Evolutionary conservation across 2,797 vertebrate species (phyloP).

Genomic region (Euphonia xanthogaster): DNA sequence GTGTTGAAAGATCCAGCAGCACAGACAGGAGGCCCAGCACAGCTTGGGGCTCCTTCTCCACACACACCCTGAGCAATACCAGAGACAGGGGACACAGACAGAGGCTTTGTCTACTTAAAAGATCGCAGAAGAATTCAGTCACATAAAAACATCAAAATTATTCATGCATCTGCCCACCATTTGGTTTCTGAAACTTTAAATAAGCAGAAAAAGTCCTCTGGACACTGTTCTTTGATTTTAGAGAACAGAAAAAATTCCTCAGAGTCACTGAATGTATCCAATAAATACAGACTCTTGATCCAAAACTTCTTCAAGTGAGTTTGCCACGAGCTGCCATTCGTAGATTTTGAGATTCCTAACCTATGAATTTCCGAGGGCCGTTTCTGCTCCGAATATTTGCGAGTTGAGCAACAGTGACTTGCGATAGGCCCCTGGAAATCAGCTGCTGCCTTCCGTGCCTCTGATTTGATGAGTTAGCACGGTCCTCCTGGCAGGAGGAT

Average conservation of each 20-base stretch:
- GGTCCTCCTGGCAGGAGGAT: not conserved
- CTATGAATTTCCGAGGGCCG: not conserved
- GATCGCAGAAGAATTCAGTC: not conserved
- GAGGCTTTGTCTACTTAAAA: not conserved
- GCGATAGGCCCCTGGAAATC: slow-evolving; percentile 33
- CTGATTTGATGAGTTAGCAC: slow-evolving; percentile 48
- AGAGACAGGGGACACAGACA: not conserved
- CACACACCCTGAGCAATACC: not conserved
- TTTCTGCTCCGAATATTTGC: slow-evolving; percentile 4
- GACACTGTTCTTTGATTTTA: not conserved
- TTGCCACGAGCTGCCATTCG: not conserved
- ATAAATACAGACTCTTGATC: not conserved
- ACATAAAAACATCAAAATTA: not conserved
- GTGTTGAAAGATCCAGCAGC: not conserved
- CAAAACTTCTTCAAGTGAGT: not conserved
- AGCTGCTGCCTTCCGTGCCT: slow-evolving; percentile 41
- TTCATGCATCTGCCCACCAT: not conserved
- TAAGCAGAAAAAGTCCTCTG: not conserved
- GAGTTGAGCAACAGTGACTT: not conserved
- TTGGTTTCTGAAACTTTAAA: not conserved
- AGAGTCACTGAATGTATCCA: not conserved
- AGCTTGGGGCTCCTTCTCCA: not conserved
- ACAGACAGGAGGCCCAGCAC: not conserved
- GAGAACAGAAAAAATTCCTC: not conserved
- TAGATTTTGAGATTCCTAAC: slow-evolving; percentile 34